Conservation (phyloP, 2,113 vertebrate species). For the Calyptommatus sinebrachiatus region DNA sequence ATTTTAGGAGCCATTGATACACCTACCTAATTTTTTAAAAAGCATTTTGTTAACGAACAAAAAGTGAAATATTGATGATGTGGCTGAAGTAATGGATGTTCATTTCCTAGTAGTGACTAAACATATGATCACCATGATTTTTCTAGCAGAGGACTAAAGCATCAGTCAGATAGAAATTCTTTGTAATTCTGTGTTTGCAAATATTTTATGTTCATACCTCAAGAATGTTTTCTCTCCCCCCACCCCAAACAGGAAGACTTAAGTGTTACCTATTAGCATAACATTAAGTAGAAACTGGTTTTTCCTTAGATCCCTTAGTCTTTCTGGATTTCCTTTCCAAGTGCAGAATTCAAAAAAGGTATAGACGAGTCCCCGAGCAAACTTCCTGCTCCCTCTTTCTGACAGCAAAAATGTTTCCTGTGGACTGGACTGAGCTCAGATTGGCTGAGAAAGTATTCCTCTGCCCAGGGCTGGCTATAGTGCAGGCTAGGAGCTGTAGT, state of each 20-base stretch:
- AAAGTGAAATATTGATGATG: neutral
- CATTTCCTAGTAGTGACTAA: neutral
- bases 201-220: neutral
- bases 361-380: too few relatives aligned
- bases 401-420: too few relatives aligned
- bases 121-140: neutral
- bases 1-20: too few relatives aligned
- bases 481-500: too few relatives aligned
- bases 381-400: too few relatives aligned
- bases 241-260: neutral
- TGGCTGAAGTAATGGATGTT: constrained; percentile 2
- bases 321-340: rapidly evolving
- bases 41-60: rapidly evolving
- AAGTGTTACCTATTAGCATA: neutral
- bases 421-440: too few relatives aligned
- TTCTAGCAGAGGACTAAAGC: neutral
- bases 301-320: neutral
- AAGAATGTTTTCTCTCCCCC: neutral
- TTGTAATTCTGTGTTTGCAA: neutral
- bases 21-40: neutral
- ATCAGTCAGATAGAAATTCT: neutral
- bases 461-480: too few relatives aligned
- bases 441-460: too few relatives aligned
- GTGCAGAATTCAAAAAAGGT: too few relatives aligned
- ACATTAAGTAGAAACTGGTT: neutral